Evolutionary conservation across 2,113 vertebrate species (phyloP).

Genomic region (Emydocephalus ijimae): DNA sequence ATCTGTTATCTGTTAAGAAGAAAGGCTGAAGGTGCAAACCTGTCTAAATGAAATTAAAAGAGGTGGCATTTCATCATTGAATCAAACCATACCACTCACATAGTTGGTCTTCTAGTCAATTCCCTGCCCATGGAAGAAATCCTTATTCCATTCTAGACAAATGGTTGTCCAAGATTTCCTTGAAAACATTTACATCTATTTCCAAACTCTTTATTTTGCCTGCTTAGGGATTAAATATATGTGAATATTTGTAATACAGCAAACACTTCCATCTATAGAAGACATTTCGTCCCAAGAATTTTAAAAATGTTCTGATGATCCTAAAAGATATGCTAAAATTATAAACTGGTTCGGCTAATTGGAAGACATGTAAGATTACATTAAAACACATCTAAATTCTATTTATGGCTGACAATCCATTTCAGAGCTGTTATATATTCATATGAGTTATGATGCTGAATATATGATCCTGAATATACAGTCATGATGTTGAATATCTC

Average conservation of each 20-base stretch:
- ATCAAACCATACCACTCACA: background rate
- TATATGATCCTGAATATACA: no score
- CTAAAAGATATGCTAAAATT: background rate
- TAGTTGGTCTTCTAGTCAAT: no score
- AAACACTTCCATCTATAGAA: background rate
- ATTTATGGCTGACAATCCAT: no score
- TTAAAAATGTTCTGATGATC: background rate
- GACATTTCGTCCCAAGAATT: background rate
- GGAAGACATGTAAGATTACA: no score
- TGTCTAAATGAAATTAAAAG: background rate
- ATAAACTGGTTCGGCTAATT: no score
- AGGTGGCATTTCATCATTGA: background rate
- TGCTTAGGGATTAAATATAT: background rate
- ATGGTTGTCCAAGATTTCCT: background rate
- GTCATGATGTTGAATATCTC: no score
- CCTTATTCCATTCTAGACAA: background rate
- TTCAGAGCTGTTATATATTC: no score
- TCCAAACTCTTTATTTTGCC: background rate
- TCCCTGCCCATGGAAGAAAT: no score
- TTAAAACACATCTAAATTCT: no score
- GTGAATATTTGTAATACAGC: background rate
- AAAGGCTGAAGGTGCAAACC: background rate
- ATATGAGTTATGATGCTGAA: no score
- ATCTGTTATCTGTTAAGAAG: background rate
- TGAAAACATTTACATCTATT: background rate